phyloP scores from a whole-genome alignment of 2,888 invertebrate genomes.

The Drosophila austrosaltans region DNA sequence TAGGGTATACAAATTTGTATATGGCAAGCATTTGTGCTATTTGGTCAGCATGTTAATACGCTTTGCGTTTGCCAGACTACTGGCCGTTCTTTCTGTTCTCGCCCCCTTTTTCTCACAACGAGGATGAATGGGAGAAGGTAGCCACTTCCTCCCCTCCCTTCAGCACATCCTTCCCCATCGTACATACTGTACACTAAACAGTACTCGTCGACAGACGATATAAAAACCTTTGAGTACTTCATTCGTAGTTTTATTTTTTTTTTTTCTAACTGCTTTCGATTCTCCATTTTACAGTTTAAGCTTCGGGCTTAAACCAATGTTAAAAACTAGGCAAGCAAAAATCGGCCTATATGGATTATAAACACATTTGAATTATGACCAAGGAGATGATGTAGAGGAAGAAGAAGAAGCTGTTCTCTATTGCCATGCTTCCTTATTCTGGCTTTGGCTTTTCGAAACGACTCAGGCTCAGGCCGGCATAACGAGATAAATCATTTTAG shows the following conservation, averaged over 20 bases:
- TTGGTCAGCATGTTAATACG: constrained; percentile 60
- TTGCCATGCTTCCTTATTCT: constrained; percentile 60
- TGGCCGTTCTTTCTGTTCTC: not conserved
- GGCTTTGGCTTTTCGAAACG: constrained; percentile 57
- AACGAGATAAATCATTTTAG: constrained; percentile 80
- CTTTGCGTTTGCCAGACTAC: constrained; percentile 22
- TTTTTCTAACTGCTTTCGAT: not conserved
- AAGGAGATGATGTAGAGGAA: constrained; percentile 13
- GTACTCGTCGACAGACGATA: constrained; percentile 28
- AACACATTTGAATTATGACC: constrained; percentile 76
- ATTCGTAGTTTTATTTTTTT: constrained; percentile 31
- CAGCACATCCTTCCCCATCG: no score
- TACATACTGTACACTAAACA: constrained; percentile 47
- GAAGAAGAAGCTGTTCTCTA: constrained; percentile 30
- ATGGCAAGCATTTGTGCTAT: constrained; percentile 37
- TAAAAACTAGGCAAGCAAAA: constrained; percentile 44
- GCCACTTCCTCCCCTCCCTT: not conserved
- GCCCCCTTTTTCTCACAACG: not conserved
- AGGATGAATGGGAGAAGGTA: constrained; percentile 2
- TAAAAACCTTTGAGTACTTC: constrained; percentile 52
- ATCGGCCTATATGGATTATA: constrained; percentile 63
- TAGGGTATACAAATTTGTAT: constrained; percentile 45
- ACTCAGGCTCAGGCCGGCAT: constrained; percentile 49
- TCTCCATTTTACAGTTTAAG: not conserved
- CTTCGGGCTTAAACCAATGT: not conserved